Evolutionary conservation across 2,113 vertebrate species (phyloP), one percentile per base, ranked within the genome.

Genomic region (Chloroceryle aenea): DNA sequence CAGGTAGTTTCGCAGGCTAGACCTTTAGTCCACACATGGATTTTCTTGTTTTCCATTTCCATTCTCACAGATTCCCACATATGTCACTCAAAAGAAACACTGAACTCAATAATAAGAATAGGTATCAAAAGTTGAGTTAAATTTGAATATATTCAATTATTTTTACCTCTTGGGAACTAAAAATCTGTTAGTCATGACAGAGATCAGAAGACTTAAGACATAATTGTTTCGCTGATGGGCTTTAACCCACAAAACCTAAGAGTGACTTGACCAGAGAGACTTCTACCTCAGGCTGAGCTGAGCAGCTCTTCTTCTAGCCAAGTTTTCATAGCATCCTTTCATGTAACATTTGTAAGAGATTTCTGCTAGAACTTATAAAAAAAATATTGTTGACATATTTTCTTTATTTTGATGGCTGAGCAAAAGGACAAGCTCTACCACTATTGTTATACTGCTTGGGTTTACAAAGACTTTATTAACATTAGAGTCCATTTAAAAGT

Each of bases 381-480:
- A 89, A 92, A 43, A 9, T 5, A 10, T 56, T 85, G 47, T 48
- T 20, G 40, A 68, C 52, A 45, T 15, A 38, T 86, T 95, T 92
- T 93, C 75, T 75, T 94, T 89, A 55, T 92, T 92, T 91, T 89
- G 36, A 63, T 67, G 58, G 27, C 53, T 55, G n/a, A 77, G 53
- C 16, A 77, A 89, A 85, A 96, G 82, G 74, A 42, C 42, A 68
- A 53, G 53, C 17, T 89, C 66, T 80, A 87, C 68, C 36, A 62
- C 48, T 58, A 38, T 30, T 52, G 32, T 87, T 85, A 69, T 25
- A 59, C 25, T 69, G 53, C 10, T 83, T 56, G 45, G 10, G 22
- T 85, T 79, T 90, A 56, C 59, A 66, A 96, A 83, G 64, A 59
- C 36, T 87, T 89, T 85, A 38, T 85, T 89, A 91, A 85, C 8